A percentile compares a stretch with the other conserved stretches of the same genome.
These are phyloP conservation scores for Peromyscus attwateri DNA, from an alignment of 2,797 vertebrate genomes.

Conservation along the genomic window DNA sequence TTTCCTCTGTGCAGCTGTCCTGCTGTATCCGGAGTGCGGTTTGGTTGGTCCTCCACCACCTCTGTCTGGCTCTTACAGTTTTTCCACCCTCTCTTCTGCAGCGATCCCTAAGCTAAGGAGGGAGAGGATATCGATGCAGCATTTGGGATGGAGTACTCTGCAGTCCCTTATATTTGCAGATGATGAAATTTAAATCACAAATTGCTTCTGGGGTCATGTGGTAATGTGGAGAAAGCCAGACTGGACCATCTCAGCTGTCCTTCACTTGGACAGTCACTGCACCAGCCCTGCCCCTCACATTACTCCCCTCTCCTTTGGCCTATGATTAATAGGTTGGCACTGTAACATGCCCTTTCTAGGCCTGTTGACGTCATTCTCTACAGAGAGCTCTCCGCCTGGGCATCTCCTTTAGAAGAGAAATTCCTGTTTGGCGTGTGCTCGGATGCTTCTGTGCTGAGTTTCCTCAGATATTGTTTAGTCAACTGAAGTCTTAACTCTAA, in stretches of 20 bases:
- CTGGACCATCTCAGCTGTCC: slow-evolving; percentile 63
- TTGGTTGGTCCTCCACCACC: neutral
- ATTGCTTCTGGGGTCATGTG: neutral
- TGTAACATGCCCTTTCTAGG: slow-evolving; percentile 70
- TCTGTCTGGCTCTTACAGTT: neutral
- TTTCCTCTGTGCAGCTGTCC: neutral
- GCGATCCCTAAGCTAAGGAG: neutral
- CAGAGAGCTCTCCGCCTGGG: slow-evolving; percentile 80
- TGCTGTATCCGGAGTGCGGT: neutral
- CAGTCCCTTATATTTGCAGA: neutral
- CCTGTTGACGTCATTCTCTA: slow-evolving; percentile 78
- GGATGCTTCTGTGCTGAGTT: slow-evolving; percentile 77
- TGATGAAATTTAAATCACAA: slow-evolving; percentile 60
- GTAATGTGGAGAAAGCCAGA: slow-evolving; percentile 16
- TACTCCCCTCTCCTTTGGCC: slow-evolving; percentile 72
- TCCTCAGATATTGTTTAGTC: slow-evolving; percentile 79
- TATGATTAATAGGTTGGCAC: slow-evolving; percentile 82
- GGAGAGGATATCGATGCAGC: neutral
- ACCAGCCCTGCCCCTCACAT: slow-evolving; percentile 76
- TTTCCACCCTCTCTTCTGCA: neutral
- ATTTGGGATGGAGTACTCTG: neutral
- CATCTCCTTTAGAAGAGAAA: slow-evolving; percentile 83
- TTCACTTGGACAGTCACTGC: slow-evolving; percentile 73
- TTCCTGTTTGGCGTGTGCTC: slow-evolving; percentile 61
- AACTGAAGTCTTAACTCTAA: slow-evolving; percentile 75